Base-by-base conservation (phyloP, 2,888 invertebrate genomes). In the Dione juno region DNA sequence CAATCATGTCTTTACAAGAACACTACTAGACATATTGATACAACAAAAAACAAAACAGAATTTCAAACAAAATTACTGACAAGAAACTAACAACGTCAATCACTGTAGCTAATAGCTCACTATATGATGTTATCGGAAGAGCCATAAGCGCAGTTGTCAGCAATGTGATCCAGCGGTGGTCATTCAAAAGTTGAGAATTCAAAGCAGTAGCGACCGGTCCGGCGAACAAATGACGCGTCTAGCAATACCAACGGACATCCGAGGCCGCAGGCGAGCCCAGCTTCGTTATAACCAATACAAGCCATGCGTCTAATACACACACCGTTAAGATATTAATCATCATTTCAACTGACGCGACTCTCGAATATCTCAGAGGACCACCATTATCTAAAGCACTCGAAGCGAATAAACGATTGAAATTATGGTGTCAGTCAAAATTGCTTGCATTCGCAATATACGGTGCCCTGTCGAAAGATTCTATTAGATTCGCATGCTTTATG, bases 31-130 rank as follows among this genome's bases (percentile, higher is more conserved):
- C 71, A 70, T 71, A 70, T 73, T 73, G 72, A 68, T 53, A 69
- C 80, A 80, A 82, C 80, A 86, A 75, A 73, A 75, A 75, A 70
- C 45, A 66, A 72, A 84, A 90, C 89, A 85, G 88, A 82, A 88
- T 91, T 87, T 90, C 89, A 90, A 91, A 92, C 89, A 90, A 89
- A 93, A 90, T 91, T 89, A 93, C 92, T 88, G 82, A 88, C 89
- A 90, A 90, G 88, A 88, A 86, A 88, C 88, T 84, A 87, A 86
- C 88, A 83, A 87, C 90, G 93, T 92, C 93, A 90, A 92, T 93
- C 92, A 92, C 85, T 88, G 87, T 87, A 83, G 89, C 91, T 92
- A 92, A 92, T 93, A 89, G 92, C 80, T 81, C 82, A 85, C 87
- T 84, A 82, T 81, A 80, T 78, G 93, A 92, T 92, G 79, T 86